Evolutionary conservation across 2,888 invertebrate genomes (phyloP).

Genomic region (Parapristionchus giblindavisi): DNA sequence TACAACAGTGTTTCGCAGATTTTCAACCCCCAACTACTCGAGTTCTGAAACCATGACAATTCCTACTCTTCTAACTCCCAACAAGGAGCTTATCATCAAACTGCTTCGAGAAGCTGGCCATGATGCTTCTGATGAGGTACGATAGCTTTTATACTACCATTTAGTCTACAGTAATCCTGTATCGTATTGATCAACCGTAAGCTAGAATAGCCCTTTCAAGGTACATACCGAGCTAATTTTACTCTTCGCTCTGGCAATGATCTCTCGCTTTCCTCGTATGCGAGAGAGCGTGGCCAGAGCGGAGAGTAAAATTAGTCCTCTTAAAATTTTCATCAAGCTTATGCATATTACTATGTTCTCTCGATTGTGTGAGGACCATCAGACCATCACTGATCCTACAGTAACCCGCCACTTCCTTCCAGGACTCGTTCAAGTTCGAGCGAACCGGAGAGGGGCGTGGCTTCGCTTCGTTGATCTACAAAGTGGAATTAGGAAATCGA

Average conservation of each 20-base stretch:
- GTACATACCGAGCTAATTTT: too few relatives aligned
- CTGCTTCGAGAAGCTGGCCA: conserved; percentile 10
- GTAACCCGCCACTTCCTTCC: not conserved
- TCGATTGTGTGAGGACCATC: too few relatives aligned
- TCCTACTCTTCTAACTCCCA: conserved; percentile 1
- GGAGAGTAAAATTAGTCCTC: too few relatives aligned
- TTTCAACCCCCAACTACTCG: not conserved
- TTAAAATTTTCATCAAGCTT: too few relatives aligned
- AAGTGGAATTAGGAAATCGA: conserved; percentile 5
- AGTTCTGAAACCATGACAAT: not conserved
- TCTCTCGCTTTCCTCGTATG: too few relatives aligned
- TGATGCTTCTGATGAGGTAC: conserved; percentile 8
- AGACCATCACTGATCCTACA: not conserved
- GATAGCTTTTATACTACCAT: not conserved
- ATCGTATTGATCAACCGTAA: too few relatives aligned
- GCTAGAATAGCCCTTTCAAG: too few relatives aligned
- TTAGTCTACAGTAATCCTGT: not conserved
- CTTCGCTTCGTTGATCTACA: conserved; percentile 20
- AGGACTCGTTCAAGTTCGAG: conserved; percentile 20
- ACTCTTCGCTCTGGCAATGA: too few relatives aligned
- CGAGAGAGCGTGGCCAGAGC: too few relatives aligned
- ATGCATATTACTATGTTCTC: too few relatives aligned
- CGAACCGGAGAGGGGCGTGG: conserved; percentile 28
- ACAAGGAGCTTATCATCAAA: not conserved
- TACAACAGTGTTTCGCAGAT: not conserved